Evolutionary conservation across 2,888 invertebrate species (phyloP).

Genomic region (Entomobrya proxima): DNA sequence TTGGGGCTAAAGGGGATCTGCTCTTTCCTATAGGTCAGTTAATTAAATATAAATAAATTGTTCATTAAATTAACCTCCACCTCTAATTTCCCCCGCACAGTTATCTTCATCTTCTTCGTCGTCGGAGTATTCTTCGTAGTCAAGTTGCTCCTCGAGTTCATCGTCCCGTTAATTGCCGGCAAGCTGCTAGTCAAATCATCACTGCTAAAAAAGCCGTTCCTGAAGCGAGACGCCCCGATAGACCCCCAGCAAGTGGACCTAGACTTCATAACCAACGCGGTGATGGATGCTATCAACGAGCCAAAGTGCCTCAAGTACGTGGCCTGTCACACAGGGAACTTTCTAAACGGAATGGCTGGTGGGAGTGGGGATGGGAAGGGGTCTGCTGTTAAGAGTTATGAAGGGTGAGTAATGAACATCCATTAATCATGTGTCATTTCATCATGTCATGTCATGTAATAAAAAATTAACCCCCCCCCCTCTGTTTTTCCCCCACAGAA

Average conservation of each 20-base stretch:
- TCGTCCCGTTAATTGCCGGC: constrained; percentile 71
- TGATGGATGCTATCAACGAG: constrained; percentile 40
- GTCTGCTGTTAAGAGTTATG: neutral
- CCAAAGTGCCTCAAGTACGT: constrained; percentile 23
- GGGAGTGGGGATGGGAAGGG: neutral
- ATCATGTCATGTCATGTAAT: too few species aligned
- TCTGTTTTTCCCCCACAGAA: neutral
- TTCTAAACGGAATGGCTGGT: constrained; percentile 1
- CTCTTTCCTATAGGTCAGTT: constrained; percentile 73
- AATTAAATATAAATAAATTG: too few species aligned
- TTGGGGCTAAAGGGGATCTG: constrained; percentile 72
- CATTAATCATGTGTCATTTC: neutral
- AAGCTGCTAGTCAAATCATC: constrained; percentile 49
- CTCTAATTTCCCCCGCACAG: too few species aligned
- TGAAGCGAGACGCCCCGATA: neutral
- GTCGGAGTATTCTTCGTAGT: constrained; percentile 72
- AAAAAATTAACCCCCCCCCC: neutral
- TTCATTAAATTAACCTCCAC: too few species aligned
- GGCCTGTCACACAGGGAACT: constrained; percentile 53
- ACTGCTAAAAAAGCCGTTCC: neutral
- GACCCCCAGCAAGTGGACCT: constrained; percentile 2
- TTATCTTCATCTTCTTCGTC: constrained; percentile 71
- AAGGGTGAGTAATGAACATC: constrained; percentile 25
- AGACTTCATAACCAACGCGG: constrained; percentile 37
- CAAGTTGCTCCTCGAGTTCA: constrained; percentile 68